Evolutionary conservation across 37 sponge, comb jelly and placozoan genomes (phyloP).

Genomic region (Corticium candelabrum): DNA sequence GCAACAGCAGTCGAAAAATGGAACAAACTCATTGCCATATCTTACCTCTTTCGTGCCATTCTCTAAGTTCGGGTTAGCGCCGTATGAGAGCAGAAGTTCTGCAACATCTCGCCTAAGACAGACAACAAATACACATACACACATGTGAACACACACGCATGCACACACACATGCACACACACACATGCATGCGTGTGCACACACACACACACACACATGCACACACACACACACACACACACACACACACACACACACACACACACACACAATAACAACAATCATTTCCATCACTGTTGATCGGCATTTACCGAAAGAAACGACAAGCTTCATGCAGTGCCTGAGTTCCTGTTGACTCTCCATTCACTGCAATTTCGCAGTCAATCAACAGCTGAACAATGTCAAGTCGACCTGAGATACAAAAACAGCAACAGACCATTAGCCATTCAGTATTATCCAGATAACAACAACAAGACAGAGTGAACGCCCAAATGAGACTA

Average conservation of each 20-base stretch:
- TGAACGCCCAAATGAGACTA: too few relatives aligned
- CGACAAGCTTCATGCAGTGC: background rate
- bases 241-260: too few relatives aligned
- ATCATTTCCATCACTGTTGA: too few relatives aligned
- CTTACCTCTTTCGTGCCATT: conserved; percentile 41
- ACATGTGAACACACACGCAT: too few relatives aligned
- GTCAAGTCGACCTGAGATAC: background rate
- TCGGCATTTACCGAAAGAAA: too few relatives aligned
- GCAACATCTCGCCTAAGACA: conserved; percentile 45
- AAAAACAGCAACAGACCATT: too few relatives aligned
- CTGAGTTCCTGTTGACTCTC: background rate
- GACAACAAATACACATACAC: background rate
- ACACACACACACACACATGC: too few relatives aligned
- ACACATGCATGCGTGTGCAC: background rate
- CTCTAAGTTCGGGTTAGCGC: conserved; percentile 33
- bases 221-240: too few relatives aligned
- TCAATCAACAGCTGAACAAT: conserved; percentile 1
- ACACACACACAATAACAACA: background rate
- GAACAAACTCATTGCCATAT: conserved; percentile 7
- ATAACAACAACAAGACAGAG: too few relatives aligned
- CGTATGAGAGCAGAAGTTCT: conserved; percentile 52
- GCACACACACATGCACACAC: conserved; percentile 9
- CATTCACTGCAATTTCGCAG: background rate
- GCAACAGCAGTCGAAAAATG: too few relatives aligned
- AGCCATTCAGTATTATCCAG: too few relatives aligned